phyloP scores from a whole-genome alignment of 1,140 invertebrate genomes.

The Drosophila bocqueti region DNA sequence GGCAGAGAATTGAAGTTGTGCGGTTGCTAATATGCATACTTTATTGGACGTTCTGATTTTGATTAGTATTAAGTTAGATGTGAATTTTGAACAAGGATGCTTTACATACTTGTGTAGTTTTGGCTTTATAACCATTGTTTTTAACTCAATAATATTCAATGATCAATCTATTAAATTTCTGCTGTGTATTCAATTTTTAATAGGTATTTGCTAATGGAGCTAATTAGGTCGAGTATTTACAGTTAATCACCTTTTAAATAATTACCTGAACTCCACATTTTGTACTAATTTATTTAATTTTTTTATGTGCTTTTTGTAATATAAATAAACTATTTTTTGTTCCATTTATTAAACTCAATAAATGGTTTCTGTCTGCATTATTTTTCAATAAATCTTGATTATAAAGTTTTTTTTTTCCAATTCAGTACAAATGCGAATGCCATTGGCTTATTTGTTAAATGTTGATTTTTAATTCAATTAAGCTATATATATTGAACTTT shows the following conservation, averaged over 20 bases:
- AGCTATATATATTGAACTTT: no score
- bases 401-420: not conserved
- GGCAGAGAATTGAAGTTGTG: not conserved
- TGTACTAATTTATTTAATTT: not conserved
- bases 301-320: not conserved
- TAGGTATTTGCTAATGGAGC: not conserved
- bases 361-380: not conserved
- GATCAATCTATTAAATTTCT: not conserved
- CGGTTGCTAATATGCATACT: slow-evolving; percentile 1
- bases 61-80: not conserved
- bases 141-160: not conserved
- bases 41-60: not conserved
- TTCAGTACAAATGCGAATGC: not conserved
- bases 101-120: no score
- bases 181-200: not conserved
- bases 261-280: not conserved
- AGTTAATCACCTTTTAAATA: not conserved
- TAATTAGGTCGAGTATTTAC: not conserved
- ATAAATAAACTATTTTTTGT: not conserved
- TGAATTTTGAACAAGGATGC: not conserved
- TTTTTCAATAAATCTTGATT: not conserved
- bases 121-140: no score
- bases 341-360: not conserved
- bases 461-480: not conserved
- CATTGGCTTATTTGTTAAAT: not conserved